phyloP scores from a whole-genome alignment of 2,113 vertebrate genomes.

The Lophius piscatorius region DNA sequence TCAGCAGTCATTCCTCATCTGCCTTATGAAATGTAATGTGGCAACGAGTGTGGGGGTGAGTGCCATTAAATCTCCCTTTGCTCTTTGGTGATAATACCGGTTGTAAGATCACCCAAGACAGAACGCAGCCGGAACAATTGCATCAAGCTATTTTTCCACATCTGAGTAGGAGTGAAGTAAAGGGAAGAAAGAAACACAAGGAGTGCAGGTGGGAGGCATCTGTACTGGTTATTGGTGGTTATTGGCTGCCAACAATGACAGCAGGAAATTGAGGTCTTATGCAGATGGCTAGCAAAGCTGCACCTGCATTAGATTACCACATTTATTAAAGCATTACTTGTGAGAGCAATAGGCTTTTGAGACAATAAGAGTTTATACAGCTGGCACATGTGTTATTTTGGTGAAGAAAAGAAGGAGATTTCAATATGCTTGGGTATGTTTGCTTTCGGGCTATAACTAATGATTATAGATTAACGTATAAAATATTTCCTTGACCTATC shows the following conservation, averaged over 20 bases:
- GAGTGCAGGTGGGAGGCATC: conserved; percentile 50
- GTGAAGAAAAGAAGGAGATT: neutral
- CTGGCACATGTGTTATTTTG: too few relatives aligned
- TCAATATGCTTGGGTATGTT: neutral
- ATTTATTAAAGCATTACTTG: neutral
- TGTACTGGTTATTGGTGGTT: conserved; percentile 38
- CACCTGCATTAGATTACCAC: conserved; percentile 26
- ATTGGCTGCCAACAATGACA: conserved; percentile 34
- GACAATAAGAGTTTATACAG: too few relatives aligned
- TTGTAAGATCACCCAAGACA: conserved; percentile 39
- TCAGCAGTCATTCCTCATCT: conserved; percentile 1
- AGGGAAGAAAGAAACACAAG: neutral
- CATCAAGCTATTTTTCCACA: conserved; percentile 60
- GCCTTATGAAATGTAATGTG: neutral
- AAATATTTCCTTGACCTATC: too few relatives aligned
- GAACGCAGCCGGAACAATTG: conserved; percentile 49
- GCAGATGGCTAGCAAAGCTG: conserved; percentile 20
- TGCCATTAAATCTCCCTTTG: too few relatives aligned
- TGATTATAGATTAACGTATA: too few relatives aligned
- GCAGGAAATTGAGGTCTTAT: conserved; percentile 33
- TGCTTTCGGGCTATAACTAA: too few relatives aligned
- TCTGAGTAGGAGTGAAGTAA: conserved; percentile 45
- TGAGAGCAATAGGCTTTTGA: neutral
- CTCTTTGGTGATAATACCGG: conserved; percentile 7
- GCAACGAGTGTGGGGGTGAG: too few relatives aligned